These are phyloP conservation scores for Lanius ludovicianus DNA, from an alignment of 2,113 vertebrate genomes.

Conservation along the genomic window DNA sequence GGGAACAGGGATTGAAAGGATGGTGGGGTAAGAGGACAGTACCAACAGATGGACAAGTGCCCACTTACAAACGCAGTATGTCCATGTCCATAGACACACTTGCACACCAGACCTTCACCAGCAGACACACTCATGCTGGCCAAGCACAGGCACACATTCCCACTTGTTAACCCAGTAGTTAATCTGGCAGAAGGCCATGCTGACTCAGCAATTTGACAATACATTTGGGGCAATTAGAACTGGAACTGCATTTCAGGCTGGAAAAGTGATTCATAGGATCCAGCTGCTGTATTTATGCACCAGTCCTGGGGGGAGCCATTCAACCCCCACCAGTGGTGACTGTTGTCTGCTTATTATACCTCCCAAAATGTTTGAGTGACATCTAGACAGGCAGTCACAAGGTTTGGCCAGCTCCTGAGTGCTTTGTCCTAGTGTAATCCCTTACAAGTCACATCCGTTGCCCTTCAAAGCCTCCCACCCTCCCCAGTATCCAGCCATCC, in stretches of 20 bases:
- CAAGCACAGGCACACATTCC: background rate
- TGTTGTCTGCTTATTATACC: background rate
- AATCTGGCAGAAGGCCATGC: background rate
- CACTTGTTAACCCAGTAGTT: background rate
- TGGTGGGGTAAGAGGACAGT: background rate
- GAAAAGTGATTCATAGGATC: background rate
- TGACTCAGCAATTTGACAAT: background rate
- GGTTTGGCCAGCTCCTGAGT: background rate
- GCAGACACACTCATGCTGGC: background rate
- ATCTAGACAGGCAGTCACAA: background rate
- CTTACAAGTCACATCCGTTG: background rate
- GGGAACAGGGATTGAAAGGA: background rate
- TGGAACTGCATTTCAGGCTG: background rate
- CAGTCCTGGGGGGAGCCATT: background rate
- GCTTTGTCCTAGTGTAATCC: background rate
- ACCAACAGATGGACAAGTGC: background rate
- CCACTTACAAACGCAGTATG: background rate
- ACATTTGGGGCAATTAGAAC: background rate
- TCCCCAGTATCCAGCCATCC: background rate
- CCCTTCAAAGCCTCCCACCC: background rate
- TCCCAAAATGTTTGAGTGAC: background rate
- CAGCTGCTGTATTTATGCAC: background rate
- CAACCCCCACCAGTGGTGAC: fast-evolving
- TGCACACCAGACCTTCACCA: background rate
- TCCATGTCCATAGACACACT: fast-evolving